These are phyloP conservation scores for Cryptotermes secundus DNA, from an alignment of 1,140 invertebrate species.

Conservation along the genomic window DNA sequence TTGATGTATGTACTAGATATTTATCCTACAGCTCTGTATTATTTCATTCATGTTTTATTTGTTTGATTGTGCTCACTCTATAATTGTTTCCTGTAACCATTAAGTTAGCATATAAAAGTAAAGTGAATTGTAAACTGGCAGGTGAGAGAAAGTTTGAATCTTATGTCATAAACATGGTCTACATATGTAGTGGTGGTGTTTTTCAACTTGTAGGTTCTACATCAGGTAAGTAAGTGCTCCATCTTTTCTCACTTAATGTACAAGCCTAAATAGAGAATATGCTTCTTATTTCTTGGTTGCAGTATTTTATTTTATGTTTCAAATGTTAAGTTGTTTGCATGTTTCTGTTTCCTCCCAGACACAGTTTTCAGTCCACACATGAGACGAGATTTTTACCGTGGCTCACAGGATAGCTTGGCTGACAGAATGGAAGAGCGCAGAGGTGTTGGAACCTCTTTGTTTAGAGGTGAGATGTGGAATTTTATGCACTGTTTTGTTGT, in stretches of 20 bases:
- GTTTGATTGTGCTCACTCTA: no score
- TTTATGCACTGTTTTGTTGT: background rate
- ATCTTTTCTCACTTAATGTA: background rate
- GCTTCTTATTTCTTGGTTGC: background rate
- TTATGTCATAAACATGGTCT: no score
- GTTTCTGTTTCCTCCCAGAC: conserved; percentile 35
- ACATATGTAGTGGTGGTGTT: no score
- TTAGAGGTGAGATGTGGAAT: conserved; percentile 33
- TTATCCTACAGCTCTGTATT: no score
- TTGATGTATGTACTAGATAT: no score
- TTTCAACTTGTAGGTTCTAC: no score
- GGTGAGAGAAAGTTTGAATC: no score
- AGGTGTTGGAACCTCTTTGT: conserved; percentile 29
- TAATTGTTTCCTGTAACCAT: no score
- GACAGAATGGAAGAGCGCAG: conserved; percentile 50
- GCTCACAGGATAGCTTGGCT: conserved; percentile 81
- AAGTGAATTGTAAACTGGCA: no score
- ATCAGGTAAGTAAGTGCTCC: background rate
- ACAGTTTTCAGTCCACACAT: conserved; percentile 50
- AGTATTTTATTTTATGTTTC: background rate
- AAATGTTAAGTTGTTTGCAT: conserved; percentile 16
- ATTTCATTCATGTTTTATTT: no score
- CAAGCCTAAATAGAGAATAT: background rate
- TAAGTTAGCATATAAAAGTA: no score
- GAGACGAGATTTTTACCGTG: conserved; percentile 83